Evolutionary conservation across 2,888 invertebrate species (phyloP), one percentile per base, ranked within the genome.

Genomic region (Halictus ligatus): DNA sequence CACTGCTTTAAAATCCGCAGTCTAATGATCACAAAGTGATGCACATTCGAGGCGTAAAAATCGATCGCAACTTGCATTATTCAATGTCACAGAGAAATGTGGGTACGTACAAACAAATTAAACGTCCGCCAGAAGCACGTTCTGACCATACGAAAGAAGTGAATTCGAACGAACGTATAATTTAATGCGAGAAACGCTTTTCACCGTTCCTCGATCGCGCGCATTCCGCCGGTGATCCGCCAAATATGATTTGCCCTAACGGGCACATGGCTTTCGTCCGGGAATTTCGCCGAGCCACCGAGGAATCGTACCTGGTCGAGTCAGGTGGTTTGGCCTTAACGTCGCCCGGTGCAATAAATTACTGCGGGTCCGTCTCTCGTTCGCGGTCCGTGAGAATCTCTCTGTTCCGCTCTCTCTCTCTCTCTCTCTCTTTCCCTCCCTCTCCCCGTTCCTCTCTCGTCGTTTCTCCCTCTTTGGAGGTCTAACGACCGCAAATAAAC

Each of bases 401-500:
- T 29, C 58, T 21, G 58, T n/a, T 58, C 12, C 58, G 21, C 7
- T n/a, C 15, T 43, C 43, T 10, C 46, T 25, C 21, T 15, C 50
- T 50, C 15, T 58, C 29, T 29, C 35, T 67, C 67, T 29, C 58
- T 21, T 4, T n/a, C 15, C 25, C 43, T 6, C 29, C 18, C 21
- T 15, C 50, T 50, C 18, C 48, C 46, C n/a, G n/a, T 58, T n/a
- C 12, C 58, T 58, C 54, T 54, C n/a, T 54, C 54, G 69, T 64
- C 40, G 50, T 75, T 12, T 21, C 84, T 81, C 76, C 85, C 89
- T 82, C 90, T 86, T 83, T 83, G 88, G 80, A 83, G 78, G 80
- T 71, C 80, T 81, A 79, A 84, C 87, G 86, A 91, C 90, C 92
- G 89, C 93, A 93, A 94, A 94, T 93, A 94, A 93, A 93, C 90